These are phyloP conservation scores for Pterois miles DNA, from an alignment of 2,797 vertebrate genomes.

Conservation along the genomic window DNA sequence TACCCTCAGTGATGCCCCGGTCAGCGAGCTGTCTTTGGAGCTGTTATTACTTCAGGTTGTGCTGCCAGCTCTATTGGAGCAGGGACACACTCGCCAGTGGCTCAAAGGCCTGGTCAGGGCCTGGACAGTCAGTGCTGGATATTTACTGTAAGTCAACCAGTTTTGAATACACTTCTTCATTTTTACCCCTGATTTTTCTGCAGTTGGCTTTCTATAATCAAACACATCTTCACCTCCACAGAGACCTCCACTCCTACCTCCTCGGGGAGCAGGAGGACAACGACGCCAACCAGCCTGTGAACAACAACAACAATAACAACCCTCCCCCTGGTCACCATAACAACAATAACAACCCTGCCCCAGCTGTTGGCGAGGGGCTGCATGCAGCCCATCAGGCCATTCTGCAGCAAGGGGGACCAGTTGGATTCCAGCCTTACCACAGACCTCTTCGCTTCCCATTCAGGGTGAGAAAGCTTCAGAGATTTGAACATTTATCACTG, in stretches of 20 bases:
- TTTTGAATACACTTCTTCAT: neutral
- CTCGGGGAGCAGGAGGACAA: conserved; percentile 98
- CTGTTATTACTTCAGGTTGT: conserved; percentile 95
- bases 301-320: conserved; percentile 95
- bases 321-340: conserved; percentile 89
- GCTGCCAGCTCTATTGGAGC: conserved; percentile 92
- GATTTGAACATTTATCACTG: neutral
- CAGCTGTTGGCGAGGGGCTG: conserved; percentile 94
- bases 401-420: conserved; percentile 96
- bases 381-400: conserved; percentile 99
- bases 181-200: neutral
- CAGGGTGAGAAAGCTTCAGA: conserved; percentile 83
- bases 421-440: conserved; percentile 98
- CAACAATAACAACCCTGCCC: conserved; percentile 93
- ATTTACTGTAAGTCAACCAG: conserved; percentile 89
- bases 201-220: neutral
- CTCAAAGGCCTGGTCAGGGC: conserved; percentile 96
- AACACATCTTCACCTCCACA: conserved; percentile 57
- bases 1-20: conserved; percentile 90
- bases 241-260: conserved; percentile 98
- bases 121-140: conserved; percentile 97
- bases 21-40: conserved; percentile 88
- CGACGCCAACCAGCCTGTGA: conserved; percentile 92
- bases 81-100: conserved; percentile 98
- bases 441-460: conserved; percentile 94